A percentile compares a stretch with the other conserved stretches of the same genome.
Conservation (phyloP, 2,888 invertebrate genomes). For the Limnephilus rhombicus region DNA sequence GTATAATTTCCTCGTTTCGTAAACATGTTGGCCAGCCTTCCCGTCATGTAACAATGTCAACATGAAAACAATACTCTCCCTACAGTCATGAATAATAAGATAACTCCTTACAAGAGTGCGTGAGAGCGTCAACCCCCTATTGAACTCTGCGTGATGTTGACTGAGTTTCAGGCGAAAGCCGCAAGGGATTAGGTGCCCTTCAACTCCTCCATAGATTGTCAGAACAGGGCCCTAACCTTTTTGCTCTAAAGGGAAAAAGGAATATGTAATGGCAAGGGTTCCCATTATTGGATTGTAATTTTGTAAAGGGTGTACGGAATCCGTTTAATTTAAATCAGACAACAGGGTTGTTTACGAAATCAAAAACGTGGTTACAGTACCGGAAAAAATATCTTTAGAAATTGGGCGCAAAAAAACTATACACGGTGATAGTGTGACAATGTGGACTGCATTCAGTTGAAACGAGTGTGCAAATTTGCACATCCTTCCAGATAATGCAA, state of each 20-base stretch:
- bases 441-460: no score
- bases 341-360: background rate
- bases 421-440: no score
- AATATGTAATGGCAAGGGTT: constrained; percentile 16
- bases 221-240: constrained; percentile 35
- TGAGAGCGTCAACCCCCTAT: constrained; percentile 4
- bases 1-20: background rate
- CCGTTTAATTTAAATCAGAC: background rate
- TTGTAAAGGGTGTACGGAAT: background rate
- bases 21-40: background rate
- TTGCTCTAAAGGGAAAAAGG: background rate
- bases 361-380: background rate
- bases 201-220: constrained; percentile 47
- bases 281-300: constrained; percentile 17
- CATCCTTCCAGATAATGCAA: no score
- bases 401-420: background rate
- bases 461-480: no score
- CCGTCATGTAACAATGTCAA: background rate
- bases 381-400: background rate
- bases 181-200: constrained; percentile 52
- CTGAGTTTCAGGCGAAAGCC: constrained; percentile 58
- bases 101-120: background rate
- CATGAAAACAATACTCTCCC: background rate
- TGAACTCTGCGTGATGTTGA: constrained; percentile 46
- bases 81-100: constrained; percentile 37